phyloP scores from a whole-genome alignment of 2,888 invertebrate genomes.

The Prostheceraeus crozeri region DNA sequence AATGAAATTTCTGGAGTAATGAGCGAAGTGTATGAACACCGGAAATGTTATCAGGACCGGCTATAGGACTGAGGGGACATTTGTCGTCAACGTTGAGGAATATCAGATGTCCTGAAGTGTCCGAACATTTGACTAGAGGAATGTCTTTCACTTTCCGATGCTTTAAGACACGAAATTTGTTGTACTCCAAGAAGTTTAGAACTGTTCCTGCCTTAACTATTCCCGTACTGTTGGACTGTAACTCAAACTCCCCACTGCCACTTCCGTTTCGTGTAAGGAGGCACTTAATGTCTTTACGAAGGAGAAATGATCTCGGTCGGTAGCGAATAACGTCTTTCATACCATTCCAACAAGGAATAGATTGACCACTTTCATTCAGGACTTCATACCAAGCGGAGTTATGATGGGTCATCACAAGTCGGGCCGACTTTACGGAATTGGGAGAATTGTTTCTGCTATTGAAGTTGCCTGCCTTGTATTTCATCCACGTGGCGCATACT shows the following conservation, averaged over 20 bases:
- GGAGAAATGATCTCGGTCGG: constrained; percentile 27
- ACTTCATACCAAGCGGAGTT: constrained; percentile 37
- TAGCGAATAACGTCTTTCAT: constrained; percentile 30
- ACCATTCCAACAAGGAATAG: constrained; percentile 36
- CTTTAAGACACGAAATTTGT: constrained; percentile 35
- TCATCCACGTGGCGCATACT: too few relatives aligned
- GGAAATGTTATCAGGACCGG: constrained; percentile 83
- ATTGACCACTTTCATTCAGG: constrained; percentile 36
- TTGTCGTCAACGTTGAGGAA: constrained; percentile 36
- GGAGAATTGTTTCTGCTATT: too few relatives aligned
- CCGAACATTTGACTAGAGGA: constrained; percentile 36
- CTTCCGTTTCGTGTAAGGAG: constrained; percentile 29
- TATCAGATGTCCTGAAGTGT: constrained; percentile 26
- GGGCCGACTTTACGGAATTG: too few relatives aligned
- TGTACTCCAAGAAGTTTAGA: constrained; percentile 34
- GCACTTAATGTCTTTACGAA: constrained; percentile 37
- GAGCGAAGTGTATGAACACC: constrained; percentile 86
- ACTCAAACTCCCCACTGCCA: constrained; percentile 18
- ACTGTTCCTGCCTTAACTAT: constrained; percentile 36
- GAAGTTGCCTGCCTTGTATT: too few relatives aligned
- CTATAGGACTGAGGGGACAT: constrained; percentile 68
- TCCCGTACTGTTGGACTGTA: constrained; percentile 22
- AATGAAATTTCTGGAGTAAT: constrained; percentile 70
- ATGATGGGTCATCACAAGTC: constrained; percentile 22
- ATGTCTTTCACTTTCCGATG: constrained; percentile 33